phyloP scores from a whole-genome alignment of 1,140 invertebrate genomes.

The Drosophila sp. region DNA sequence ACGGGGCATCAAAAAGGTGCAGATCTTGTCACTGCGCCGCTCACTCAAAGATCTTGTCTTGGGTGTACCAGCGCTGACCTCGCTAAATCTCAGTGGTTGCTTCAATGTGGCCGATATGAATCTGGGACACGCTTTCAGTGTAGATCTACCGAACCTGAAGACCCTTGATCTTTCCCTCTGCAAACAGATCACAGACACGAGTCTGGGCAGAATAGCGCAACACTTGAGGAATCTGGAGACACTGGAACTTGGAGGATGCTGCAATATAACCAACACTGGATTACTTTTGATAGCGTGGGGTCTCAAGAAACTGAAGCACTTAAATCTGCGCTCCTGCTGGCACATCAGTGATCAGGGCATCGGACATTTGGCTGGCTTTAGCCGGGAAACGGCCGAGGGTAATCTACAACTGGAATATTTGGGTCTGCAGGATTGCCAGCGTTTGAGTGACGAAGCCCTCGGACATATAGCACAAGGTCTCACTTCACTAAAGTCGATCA shows the following conservation, averaged over 20 bases:
- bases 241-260: slow-evolving; percentile 95
- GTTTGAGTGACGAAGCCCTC: slow-evolving; percentile 94
- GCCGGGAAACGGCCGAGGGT: slow-evolving; percentile 86
- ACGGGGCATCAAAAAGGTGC: slow-evolving; percentile 93
- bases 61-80: slow-evolving; percentile 93
- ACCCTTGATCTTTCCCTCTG: slow-evolving; percentile 95
- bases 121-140: slow-evolving; percentile 91
- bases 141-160: slow-evolving; percentile 89
- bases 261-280: slow-evolving; percentile 94
- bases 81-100: slow-evolving; percentile 95
- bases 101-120: slow-evolving; percentile 94
- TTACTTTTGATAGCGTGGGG: slow-evolving; percentile 93
- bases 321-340: slow-evolving; percentile 96
- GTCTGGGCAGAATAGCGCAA: slow-evolving; percentile 92
- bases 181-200: slow-evolving; percentile 96
- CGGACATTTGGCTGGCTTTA: slow-evolving; percentile 91
- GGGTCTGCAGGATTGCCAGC: slow-evolving; percentile 96
- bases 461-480: slow-evolving; percentile 92
- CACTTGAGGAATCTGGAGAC: slow-evolving; percentile 93
- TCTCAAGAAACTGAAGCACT: slow-evolving; percentile 90
- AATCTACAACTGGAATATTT: slow-evolving; percentile 91
- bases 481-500: slow-evolving; percentile 90
- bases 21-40: slow-evolving; percentile 93
- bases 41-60: slow-evolving; percentile 94
- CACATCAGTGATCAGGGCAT: slow-evolving; percentile 95